These are phyloP conservation scores for Opisthocomus hoazin DNA, from an alignment of 2,113 vertebrate genomes.

Conservation along the genomic window DNA sequence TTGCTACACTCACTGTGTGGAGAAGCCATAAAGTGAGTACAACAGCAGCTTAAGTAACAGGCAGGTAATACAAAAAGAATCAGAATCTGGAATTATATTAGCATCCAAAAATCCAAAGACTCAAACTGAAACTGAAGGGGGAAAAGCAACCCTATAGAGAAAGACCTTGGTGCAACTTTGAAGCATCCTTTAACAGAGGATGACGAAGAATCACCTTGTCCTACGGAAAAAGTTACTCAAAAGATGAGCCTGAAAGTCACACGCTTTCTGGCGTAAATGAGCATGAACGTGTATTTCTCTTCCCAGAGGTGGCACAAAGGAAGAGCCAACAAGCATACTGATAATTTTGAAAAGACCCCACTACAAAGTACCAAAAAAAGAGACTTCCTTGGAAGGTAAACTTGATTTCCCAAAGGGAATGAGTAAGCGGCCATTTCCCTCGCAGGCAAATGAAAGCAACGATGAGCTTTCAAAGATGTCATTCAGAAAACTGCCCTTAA, in stretches of 20 bases:
- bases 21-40: neutral
- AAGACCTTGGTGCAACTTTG: neutral
- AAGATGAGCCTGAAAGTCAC: neutral
- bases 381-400: conserved; percentile 38
- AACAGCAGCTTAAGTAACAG: neutral
- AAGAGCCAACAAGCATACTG: neutral
- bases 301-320: neutral
- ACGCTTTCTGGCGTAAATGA: neutral
- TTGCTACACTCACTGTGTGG: neutral
- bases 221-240: neutral
- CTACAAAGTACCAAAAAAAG: neutral
- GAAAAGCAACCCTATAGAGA: neutral
- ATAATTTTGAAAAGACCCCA: neutral
- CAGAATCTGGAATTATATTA: neutral
- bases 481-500: conserved; percentile 42
- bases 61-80: rapidly evolving
- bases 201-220: neutral
- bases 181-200: neutral
- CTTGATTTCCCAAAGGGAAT: conserved; percentile 9
- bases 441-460: neutral
- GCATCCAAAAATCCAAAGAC: neutral
- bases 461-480: conserved; percentile 43
- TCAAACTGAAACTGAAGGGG: neutral
- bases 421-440: conserved; percentile 41
- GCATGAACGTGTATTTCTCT: neutral